phyloP scores from a whole-genome alignment of 2,888 invertebrate genomes.

The Poecilobothrus nobilitatus region DNA sequence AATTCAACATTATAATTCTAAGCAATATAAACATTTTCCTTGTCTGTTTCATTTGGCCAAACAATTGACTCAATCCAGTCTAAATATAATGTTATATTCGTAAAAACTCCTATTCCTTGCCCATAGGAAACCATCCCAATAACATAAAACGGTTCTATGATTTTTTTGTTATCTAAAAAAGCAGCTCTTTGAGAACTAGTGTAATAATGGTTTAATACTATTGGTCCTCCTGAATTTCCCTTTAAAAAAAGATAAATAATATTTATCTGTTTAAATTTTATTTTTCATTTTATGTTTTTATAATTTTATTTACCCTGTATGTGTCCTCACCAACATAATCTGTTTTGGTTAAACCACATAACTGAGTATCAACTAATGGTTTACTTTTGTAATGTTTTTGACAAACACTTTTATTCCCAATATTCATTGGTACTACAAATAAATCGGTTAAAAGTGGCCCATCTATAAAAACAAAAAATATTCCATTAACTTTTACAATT shows the following conservation, averaged over 20 bases:
- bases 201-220: conserved; percentile 14
- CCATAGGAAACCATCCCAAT: conserved; percentile 26
- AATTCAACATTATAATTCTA: too few species aligned
- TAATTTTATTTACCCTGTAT: background rate
- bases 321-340: background rate
- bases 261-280: too few species aligned
- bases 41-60: too few species aligned
- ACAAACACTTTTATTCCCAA: background rate
- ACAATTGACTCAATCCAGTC: too few species aligned
- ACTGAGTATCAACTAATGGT: background rate
- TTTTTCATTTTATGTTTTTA: too few species aligned
- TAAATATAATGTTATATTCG: too few species aligned
- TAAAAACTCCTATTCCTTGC: background rate
- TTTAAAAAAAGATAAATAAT: background rate
- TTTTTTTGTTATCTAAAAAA: too few species aligned
- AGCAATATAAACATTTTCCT: too few species aligned
- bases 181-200: background rate
- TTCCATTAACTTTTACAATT: background rate
- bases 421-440: background rate
- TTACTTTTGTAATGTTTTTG: background rate
- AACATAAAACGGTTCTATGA: conserved; percentile 15
- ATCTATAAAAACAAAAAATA: background rate
- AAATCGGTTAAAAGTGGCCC: background rate
- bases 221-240: background rate
- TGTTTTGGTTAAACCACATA: background rate